Conservation (phyloP, 2,797 vertebrate species). For the Nasua narica region DNA sequence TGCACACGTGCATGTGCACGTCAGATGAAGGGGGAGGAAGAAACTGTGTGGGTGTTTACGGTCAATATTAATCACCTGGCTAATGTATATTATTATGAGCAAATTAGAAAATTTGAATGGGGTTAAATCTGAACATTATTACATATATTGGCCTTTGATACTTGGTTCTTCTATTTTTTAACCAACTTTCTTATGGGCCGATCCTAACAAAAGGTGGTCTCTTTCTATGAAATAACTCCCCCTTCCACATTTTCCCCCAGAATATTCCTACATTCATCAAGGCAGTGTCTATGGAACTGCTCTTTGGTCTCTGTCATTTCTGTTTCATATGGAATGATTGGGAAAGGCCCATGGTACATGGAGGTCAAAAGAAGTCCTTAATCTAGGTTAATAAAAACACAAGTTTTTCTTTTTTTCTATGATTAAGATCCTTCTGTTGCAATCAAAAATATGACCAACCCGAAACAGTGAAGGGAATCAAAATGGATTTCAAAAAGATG, state of each 20-base stretch:
- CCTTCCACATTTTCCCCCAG: neutral
- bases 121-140: neutral
- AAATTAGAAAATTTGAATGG: constrained; percentile 23
- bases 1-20: neutral
- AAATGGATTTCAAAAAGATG: neutral
- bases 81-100: neutral
- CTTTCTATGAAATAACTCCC: neutral
- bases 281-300: neutral
- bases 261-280: neutral
- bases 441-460: neutral
- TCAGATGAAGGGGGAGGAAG: neutral
- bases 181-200: neutral
- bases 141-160: neutral
- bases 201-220: constrained; percentile 14
- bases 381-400: neutral
- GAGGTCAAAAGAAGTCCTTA: neutral
- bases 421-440: neutral
- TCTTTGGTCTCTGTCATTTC: neutral
- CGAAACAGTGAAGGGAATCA: neutral
- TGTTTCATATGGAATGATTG: neutral
- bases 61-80: neutral
- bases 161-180: neutral
- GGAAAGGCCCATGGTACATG: neutral
- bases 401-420: neutral
- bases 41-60: neutral